These are phyloP conservation scores for Etheostoma perlongum DNA, from an alignment of 2,797 vertebrate species.

Conservation along the genomic window DNA sequence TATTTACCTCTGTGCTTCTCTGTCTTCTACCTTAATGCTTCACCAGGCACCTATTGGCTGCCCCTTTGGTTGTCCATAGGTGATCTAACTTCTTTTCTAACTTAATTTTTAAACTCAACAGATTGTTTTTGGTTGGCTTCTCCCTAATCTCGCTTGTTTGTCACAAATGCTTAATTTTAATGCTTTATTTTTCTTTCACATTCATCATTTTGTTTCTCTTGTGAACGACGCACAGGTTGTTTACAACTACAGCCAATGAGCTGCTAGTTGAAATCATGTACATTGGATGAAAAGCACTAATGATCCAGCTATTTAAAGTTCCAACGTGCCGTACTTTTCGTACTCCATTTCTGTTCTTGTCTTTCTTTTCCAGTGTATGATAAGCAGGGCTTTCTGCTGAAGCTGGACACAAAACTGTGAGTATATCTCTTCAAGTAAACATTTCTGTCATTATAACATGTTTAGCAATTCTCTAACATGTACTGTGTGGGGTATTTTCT, in stretches of 20 bases:
- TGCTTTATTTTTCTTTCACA: slow-evolving; percentile 55
- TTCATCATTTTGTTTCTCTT: slow-evolving; percentile 54
- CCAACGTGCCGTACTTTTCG: slow-evolving; percentile 5
- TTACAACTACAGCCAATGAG: slow-evolving; percentile 65
- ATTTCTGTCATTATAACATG: slow-evolving; percentile 9
- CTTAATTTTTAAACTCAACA: slow-evolving; percentile 72
- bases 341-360: slow-evolving; percentile 52
- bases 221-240: slow-evolving; percentile 47
- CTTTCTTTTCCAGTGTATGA: slow-evolving; percentile 89
- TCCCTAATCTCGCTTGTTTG: slow-evolving; percentile 73
- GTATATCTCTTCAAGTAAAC: slow-evolving; percentile 75
- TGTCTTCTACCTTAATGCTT: slow-evolving; percentile 64
- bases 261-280: slow-evolving; percentile 61
- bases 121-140: slow-evolving; percentile 80
- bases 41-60: slow-evolving; percentile 77
- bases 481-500: neutral
- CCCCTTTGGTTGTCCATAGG: slow-evolving; percentile 74
- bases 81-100: slow-evolving; percentile 77
- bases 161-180: slow-evolving; percentile 62
- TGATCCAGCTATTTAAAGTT: slow-evolving; percentile 20
- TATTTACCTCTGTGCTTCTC: slow-evolving; percentile 57
- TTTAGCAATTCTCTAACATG: slow-evolving; percentile 12
- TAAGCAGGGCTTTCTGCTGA: slow-evolving; percentile 94
- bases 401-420: slow-evolving; percentile 95
- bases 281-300: slow-evolving; percentile 41